Evolutionary conservation across 2,113 vertebrate genomes (phyloP).

Genomic region (Heliornis fulica): DNA sequence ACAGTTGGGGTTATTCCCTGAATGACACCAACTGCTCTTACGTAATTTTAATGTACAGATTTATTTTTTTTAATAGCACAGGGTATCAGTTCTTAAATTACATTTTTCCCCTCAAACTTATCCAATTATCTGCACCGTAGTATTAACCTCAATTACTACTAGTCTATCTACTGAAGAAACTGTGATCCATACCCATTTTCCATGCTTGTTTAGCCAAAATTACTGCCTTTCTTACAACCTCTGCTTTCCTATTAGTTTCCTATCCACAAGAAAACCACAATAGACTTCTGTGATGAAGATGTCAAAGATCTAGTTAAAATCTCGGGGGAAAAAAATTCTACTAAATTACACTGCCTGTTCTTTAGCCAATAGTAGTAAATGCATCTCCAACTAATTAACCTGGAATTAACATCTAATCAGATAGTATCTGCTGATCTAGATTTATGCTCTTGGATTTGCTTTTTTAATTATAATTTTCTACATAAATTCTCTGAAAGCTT

Average conservation of each 20-base stretch:
- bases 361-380: neutral
- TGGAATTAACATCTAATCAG: neutral
- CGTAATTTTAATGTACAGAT: accelerated
- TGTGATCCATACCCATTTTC: neutral
- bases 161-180: neutral
- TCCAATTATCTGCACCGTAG: neutral
- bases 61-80: neutral
- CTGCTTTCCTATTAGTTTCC: neutral
- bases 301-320: neutral
- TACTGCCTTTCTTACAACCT: neutral
- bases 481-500: neutral
- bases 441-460: neutral
- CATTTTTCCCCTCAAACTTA: neutral
- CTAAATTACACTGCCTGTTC: neutral
- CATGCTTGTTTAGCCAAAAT: neutral
- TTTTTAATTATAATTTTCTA: neutral
- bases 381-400: neutral
- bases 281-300: neutral
- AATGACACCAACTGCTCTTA: neutral
- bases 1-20: neutral
- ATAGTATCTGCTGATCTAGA: neutral
- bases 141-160: neutral
- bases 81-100: neutral
- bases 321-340: neutral
- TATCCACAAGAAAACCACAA: neutral